Base-by-base conservation (phyloP, 2,797 vertebrate species). In the Bufotes viridis region DNA sequence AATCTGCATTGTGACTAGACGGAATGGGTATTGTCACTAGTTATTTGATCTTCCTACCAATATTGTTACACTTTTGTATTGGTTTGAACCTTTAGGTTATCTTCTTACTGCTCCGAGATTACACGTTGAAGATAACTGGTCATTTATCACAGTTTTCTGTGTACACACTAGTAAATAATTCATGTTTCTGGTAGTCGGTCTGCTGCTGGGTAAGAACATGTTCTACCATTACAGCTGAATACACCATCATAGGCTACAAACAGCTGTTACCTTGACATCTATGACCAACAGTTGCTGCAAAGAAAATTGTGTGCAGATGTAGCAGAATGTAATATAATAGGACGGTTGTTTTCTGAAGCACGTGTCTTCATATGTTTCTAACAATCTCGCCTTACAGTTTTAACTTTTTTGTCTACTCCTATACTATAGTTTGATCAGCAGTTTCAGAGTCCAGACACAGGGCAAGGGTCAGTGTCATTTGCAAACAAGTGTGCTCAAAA, bases 241-340 rank as follows among this genome's bases (percentile, higher is more conserved):
- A 12, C 57, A 61, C 78, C 58, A 8, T 15, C 57, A 22, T 22
- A 0, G 57, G 17, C 78, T 61, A 2, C 9, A 10, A 61, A 12
- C 78, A 80, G 78, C 78, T 61, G 78, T 22, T 42, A 58, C 15
- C 57, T 61, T 61, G 78, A 61, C 78, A 80, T 80, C 78, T 22
- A 61, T 80, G 57, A 61, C 78, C 78, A 60, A 61, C 78, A 80
- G 78, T 60, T 60, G 78, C 57, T 61, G 29, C 24, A 79, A 29
- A 53, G 34, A 61, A 17, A n/a, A 17, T 11, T 8, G 26, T 26
- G 24, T 26, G 76, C 51, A n/a, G 20, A 76, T 53, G 74, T 78
- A n/a, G 20, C 42, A 11, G 55, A 60, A 79, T 10, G 57, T 29
- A 20, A 79, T 17, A 58, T 58, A 58, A 60, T 58, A 60, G 24